Conservation (phyloP, 92 coral and sea anemone species). For the Epizoanthus scotinus region DNA sequence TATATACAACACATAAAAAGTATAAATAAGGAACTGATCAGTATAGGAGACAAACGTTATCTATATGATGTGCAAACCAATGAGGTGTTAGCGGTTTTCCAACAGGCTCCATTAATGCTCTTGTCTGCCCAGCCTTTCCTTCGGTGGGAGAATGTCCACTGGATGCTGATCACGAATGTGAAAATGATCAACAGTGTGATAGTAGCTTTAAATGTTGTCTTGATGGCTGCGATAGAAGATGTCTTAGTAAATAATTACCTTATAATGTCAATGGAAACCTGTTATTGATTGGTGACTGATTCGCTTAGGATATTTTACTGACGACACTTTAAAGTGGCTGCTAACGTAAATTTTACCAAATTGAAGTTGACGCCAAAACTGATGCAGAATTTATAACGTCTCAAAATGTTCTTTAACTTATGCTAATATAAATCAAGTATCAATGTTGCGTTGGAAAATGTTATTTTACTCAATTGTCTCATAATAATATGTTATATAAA, state of each 20-base stretch:
- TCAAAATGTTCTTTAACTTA: no score
- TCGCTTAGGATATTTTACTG: neutral
- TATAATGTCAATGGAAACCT: neutral
- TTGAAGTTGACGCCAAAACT: no score
- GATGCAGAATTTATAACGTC: no score
- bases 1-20: no score
- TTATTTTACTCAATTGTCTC: neutral
- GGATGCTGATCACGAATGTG: constrained; percentile 28
- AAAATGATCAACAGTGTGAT: constrained; percentile 16
- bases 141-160: neutral
- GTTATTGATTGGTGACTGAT: no score
- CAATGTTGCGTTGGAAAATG: no score
- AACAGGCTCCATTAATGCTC: constrained; percentile 3
- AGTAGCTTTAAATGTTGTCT: constrained; percentile 23
- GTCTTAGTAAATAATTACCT: constrained; percentile 5
- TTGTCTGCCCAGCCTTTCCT: constrained; percentile 6
- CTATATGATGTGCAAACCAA: no score
- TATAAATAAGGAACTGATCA: no score
- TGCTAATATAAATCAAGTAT: no score
- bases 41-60: no score
- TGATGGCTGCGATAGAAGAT: constrained; percentile 28
- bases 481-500: neutral
- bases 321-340: neutral
- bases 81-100: neutral
- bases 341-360: no score